These are phyloP conservation scores for Semicossyphus pulcher DNA, from an alignment of 2,113 vertebrate genomes.

Conservation along the genomic window DNA sequence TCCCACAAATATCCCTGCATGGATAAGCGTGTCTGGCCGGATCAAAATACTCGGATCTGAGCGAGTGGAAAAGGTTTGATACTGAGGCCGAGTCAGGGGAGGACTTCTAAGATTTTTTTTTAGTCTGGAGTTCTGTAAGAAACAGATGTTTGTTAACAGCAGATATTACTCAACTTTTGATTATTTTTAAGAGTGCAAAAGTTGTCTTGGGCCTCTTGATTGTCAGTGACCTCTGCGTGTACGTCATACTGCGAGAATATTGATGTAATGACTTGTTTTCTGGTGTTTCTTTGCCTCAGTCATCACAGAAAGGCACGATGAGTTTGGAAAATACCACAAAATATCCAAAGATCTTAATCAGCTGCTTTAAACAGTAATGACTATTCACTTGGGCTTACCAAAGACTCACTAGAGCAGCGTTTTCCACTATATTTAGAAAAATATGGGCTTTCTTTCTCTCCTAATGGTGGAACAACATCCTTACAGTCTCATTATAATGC, in stretches of 20 bases:
- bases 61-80: constrained; percentile 56
- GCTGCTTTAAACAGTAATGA: constrained; percentile 31
- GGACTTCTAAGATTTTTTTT: constrained; percentile 31
- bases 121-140: constrained; percentile 16
- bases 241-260: no score
- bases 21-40: constrained; percentile 45
- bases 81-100: constrained; percentile 27
- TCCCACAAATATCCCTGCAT: constrained; percentile 57
- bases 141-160: background rate
- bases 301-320: background rate
- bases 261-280: background rate
- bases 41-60: constrained; percentile 51
- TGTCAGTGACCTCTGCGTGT: no score
- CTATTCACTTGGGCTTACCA: background rate
- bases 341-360: background rate
- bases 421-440: constrained; percentile 18
- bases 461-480: constrained; percentile 7
- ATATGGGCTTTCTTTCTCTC: constrained; percentile 12
- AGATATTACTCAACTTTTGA: background rate
- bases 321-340: background rate
- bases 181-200: background rate
- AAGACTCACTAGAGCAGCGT: constrained; percentile 9
- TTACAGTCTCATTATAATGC: no score
- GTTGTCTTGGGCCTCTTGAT: background rate
- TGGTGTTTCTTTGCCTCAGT: background rate